Evolutionary conservation across 2,888 invertebrate genomes (phyloP), one percentile per base, ranked within the genome.

Genomic region (Lissonota sp.): DNA sequence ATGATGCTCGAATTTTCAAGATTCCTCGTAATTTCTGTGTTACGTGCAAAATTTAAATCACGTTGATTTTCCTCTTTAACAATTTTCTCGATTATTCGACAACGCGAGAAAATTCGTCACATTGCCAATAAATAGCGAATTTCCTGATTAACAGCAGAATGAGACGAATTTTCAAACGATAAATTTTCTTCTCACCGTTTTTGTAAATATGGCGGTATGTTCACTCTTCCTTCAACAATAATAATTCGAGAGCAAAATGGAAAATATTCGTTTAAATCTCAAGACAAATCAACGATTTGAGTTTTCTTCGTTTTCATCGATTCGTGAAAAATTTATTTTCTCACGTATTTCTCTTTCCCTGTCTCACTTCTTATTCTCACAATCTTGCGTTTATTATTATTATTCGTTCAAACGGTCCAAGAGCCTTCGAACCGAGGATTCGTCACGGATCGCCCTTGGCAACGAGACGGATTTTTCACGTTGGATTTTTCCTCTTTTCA

Each of bases 21-120:
- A 53, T 53, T 53, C 14, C 53, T 53, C 6, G 7, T 14, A 53
- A 2, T 16, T 53, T 53, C 53, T 4, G 7, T 14, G 12, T 12
- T 12, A 14, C 14, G 12, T 5, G 6, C 5, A 6, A 14, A 14
- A 5, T 63, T 40, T 6, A 57, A 60, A 53, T 69, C 42, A 16
- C 69, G 67, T 14, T n/a, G 60, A 49, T 69, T 51, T 6, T 69
- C 40, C 6, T 74, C 60, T 37, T 12, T 39, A 42, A 14, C 14
- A 67, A 60, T 73, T 64, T 77, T 78, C 1, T 67, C 60, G 44
- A n/a, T 39, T 8, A 57, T 37, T 64, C 72, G 26, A 72, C 55
- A 44, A 46, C 60, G 12, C 62, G 55, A 8, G 75, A 12, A 12
- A 66, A 66, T 39, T 79, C 75, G 79, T 82, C 79, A 63, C 79